These are phyloP conservation scores for Drosophila saltans DNA, from an alignment of 1,140 invertebrate genomes.

Conservation along the genomic window DNA sequence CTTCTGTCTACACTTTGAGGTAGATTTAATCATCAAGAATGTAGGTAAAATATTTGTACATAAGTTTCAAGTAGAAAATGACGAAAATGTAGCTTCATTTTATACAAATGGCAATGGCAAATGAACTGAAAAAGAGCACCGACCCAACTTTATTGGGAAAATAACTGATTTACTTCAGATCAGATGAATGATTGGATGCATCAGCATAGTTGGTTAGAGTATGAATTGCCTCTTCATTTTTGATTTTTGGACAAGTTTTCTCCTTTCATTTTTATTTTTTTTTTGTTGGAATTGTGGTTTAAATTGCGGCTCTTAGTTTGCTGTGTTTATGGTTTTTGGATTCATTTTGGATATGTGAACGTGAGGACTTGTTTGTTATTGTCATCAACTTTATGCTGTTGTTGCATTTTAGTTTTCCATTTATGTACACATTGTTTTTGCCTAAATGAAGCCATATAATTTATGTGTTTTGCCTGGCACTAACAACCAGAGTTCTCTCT, in stretches of 20 bases:
- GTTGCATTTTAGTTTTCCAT: constrained; percentile 29
- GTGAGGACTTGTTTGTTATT: constrained; percentile 28
- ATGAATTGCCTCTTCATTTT: neutral
- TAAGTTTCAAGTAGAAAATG: too few relatives aligned
- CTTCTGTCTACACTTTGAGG: constrained; percentile 16
- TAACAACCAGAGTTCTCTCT: constrained; percentile 2
- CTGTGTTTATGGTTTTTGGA: constrained; percentile 41
- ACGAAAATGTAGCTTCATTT: neutral
- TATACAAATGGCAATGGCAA: neutral
- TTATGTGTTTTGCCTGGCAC: constrained; percentile 40
- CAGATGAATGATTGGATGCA: neutral
- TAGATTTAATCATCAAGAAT: constrained; percentile 18
- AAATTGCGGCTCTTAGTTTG: constrained; percentile 47
- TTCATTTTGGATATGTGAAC: constrained; percentile 6
- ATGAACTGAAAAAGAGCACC: too few relatives aligned
- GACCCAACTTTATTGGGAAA: too few relatives aligned
- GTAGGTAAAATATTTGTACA: neutral
- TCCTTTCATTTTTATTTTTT: neutral
- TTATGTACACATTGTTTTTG: constrained; percentile 45
- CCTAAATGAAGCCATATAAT: constrained; percentile 52
- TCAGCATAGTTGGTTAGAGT: neutral
- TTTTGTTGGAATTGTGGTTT: constrained; percentile 34
- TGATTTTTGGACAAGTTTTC: constrained; percentile 14
- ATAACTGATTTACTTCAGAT: too few relatives aligned
- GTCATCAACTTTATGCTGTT: constrained; percentile 42